These are phyloP conservation scores for Patella vulgata DNA, from an alignment of 1,140 invertebrate genomes.

Conservation along the genomic window DNA sequence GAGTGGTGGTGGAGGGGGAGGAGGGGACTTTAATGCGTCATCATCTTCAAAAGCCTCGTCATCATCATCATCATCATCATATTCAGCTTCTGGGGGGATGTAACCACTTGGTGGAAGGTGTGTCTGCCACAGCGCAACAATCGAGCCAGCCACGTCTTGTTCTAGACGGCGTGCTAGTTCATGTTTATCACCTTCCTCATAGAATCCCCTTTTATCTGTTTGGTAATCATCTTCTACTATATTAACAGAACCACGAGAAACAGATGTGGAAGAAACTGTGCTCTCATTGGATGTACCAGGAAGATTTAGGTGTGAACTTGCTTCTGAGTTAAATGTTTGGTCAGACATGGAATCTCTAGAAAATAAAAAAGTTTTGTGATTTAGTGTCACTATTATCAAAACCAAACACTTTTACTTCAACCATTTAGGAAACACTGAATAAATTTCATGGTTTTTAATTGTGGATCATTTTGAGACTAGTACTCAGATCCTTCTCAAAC, in stretches of 20 bases:
- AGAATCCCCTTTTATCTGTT: slow-evolving; percentile 24
- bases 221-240: slow-evolving; percentile 29
- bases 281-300: slow-evolving; percentile 7
- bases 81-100: slow-evolving; percentile 3
- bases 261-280: slow-evolving; percentile 10
- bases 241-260: too few species aligned
- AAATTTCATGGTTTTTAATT: too few species aligned
- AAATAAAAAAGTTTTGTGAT: too few species aligned
- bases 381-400: too few species aligned
- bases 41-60: slow-evolving; percentile 4
- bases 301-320: background rate
- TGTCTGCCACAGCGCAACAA: slow-evolving; percentile 32
- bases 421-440: too few species aligned
- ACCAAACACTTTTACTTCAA: too few species aligned
- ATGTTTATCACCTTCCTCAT: slow-evolving; percentile 29
- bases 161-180: slow-evolving; percentile 31
- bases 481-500: too few species aligned
- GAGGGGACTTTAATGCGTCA: slow-evolving; percentile 9
- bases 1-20: slow-evolving; percentile 4
- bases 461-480: too few species aligned
- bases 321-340: background rate
- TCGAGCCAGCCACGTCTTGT: slow-evolving; percentile 25
- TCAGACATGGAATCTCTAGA: too few species aligned
- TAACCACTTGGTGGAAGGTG: slow-evolving; percentile 1
- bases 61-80: slow-evolving; percentile 15